Evolutionary conservation across 1,140 invertebrate species (phyloP), one percentile per base, ranked within the genome.

Genomic region (Delia radicum): DNA sequence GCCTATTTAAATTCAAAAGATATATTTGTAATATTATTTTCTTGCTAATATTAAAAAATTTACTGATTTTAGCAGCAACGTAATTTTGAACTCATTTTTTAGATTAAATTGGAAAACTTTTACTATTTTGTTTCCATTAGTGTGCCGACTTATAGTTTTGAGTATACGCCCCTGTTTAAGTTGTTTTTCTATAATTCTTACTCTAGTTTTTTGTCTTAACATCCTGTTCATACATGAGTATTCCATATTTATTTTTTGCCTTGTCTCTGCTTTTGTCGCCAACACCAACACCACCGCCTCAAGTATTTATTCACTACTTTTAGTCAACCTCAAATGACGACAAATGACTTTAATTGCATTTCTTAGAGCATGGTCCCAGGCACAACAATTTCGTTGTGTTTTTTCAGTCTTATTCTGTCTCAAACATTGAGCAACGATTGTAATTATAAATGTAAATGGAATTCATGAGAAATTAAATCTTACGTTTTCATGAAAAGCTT

Each of bases 301-400:
- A 15, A 67, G 63, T 18, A 15, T 15, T 29, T 18, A 69, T 24
- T 33, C 29, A 33, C 29, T 21, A 15, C 29, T 21, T 42, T 42
- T 42, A 42, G 37, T 18, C n/a, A 33, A 69, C 65, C 62, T 69
- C 29, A 69, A 69, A 69, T 69, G 65, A 33, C 29, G 65, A 69
- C 65, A 69, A 69, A 69, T 69, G 65, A 69, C 29, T 69, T 69
- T 69, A 69, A 69, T 69, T 69, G 65, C 65, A 69, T 69, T 69
- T 69, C 65, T 69, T 69, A 69, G 5, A 65, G 24, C 29, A 65
- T 33, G 29, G 1, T 67, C 28, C 15, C n/a, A 67, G 63, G 29
- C n/a, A 67, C 26, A 33, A 21, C 31, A 18, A 21, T 12, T 29
- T 21, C 26, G 28, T 26, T 28, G 12, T 55, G 46, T 55, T 55